phyloP scores from a whole-genome alignment of 2,113 vertebrate species.

The Pachycephala philippinensis region DNA sequence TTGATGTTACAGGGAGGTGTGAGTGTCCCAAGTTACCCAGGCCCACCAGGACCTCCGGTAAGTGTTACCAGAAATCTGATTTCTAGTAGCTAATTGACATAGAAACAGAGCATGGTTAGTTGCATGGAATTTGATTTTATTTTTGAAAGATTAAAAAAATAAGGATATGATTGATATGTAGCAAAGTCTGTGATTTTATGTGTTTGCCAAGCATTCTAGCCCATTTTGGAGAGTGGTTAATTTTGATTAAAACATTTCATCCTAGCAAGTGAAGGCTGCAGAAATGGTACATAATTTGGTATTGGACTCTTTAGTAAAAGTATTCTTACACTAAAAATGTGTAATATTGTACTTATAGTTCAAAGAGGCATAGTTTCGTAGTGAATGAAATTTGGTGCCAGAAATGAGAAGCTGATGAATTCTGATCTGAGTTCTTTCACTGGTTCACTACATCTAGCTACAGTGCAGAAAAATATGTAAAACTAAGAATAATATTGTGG shows the following conservation, averaged over 20 bases:
- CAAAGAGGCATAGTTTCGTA: background rate
- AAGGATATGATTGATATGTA: background rate
- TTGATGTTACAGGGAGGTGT: conserved; percentile 78
- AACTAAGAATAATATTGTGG: background rate
- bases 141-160: background rate
- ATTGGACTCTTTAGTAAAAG: background rate
- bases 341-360: background rate
- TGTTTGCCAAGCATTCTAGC: background rate
- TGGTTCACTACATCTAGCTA: background rate
- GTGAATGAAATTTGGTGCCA: background rate
- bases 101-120: background rate
- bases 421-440: background rate
- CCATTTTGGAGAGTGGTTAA: background rate
- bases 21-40: conserved; percentile 78
- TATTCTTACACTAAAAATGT: background rate
- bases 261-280: background rate
- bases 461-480: background rate
- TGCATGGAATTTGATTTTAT: background rate
- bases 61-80: conserved; percentile 41
- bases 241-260: background rate
- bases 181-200: background rate
- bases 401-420: background rate
- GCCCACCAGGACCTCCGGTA: conserved; percentile 89
- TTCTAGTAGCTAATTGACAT: background rate
- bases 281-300: background rate